Conservation (phyloP, 2,888 invertebrate genomes). For the Agonopterix heracliana region DNA sequence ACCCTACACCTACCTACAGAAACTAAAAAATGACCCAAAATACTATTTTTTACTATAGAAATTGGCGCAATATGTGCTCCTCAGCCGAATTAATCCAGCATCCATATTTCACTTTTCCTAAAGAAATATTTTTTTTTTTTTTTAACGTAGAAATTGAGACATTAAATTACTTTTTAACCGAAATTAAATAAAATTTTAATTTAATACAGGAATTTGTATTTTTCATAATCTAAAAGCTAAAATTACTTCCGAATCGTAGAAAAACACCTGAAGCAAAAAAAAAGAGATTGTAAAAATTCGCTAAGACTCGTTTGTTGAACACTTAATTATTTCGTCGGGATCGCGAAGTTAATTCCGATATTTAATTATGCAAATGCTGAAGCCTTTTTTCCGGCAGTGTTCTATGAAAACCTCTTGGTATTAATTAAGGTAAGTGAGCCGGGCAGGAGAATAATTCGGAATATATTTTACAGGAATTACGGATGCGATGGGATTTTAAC, state of each 20-base stretch:
- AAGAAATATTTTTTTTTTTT: too few relatives aligned
- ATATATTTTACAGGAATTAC: constrained; percentile 8
- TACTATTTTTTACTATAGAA: too few relatives aligned
- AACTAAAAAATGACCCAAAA: too few relatives aligned
- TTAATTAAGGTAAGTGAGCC: constrained; percentile 37
- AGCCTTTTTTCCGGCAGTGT: constrained; percentile 37
- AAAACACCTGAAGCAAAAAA: constrained; percentile 15
- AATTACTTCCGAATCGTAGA: background rate
- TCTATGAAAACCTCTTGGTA: constrained; percentile 28
- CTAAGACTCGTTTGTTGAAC: constrained; percentile 37
- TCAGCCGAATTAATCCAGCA: too few relatives aligned
- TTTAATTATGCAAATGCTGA: constrained; percentile 60
- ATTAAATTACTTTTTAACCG: too few relatives aligned
- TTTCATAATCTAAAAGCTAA: background rate
- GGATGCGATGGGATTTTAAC: too few relatives aligned
- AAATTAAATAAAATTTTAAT: too few relatives aligned
- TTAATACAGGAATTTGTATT: background rate
- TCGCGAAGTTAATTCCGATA: constrained; percentile 49
- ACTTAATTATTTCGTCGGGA: constrained; percentile 50
- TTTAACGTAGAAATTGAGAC: too few relatives aligned
- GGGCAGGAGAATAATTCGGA: constrained; percentile 18
- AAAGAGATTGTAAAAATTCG: constrained; percentile 34
- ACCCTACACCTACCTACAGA: too few relatives aligned
- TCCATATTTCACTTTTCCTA: too few relatives aligned
- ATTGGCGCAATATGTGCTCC: too few relatives aligned